Evolutionary conservation across 2,797 vertebrate species (phyloP).

Genomic region (Eremophila alpestris): DNA sequence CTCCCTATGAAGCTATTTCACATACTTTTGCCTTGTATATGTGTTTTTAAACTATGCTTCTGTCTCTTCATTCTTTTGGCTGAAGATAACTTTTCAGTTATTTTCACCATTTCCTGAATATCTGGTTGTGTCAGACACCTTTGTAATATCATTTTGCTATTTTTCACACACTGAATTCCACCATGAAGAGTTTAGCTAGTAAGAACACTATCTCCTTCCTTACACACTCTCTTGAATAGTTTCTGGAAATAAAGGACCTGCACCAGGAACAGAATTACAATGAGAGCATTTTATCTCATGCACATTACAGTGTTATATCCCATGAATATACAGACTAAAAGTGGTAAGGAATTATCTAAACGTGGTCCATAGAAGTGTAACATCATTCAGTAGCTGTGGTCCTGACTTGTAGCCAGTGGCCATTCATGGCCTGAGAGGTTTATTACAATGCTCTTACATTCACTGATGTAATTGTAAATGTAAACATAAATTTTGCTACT

Average conservation of each 20-base stretch:
- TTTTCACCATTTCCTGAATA: not conserved
- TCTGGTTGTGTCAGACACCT: not conserved
- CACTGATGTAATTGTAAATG: not conserved
- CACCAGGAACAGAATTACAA: not conserved
- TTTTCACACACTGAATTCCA: not conserved
- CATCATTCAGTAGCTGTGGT: not conserved
- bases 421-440: not conserved
- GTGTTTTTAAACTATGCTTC: not conserved
- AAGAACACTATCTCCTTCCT: not conserved
- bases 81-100: not conserved
- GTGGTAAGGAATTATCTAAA: not conserved
- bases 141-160: not conserved
- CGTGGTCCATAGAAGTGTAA: not conserved
- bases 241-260: not conserved
- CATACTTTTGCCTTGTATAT: not conserved
- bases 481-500: not conserved
- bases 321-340: not conserved
- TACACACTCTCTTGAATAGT: fast-evolving
- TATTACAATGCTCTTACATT: not conserved
- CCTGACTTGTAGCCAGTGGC: not conserved
- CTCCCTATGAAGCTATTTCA: not conserved
- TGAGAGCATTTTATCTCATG: not conserved
- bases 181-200: not conserved
- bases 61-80: not conserved
- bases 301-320: not conserved